Base-by-base conservation (phyloP, 30 jellyfish, hydroid and myxozoan genomes). In the Chironex yamaguchii region DNA sequence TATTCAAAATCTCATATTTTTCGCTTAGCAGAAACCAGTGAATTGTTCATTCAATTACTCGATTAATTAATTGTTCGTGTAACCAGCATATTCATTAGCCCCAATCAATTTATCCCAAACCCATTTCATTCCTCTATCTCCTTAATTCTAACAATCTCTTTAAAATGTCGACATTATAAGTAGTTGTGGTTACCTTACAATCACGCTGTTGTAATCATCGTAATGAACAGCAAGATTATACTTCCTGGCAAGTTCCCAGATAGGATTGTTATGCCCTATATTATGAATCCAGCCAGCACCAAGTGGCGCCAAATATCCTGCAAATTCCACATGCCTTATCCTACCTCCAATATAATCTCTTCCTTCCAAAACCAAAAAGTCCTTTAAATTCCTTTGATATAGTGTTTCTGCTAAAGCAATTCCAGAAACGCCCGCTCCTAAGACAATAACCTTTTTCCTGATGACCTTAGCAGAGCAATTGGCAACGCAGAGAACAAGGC, bases 391-490 rank as follows among this genome's bases (percentile, higher is more conserved):
- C 23, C 71, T 64, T 12, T 26, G n/a, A 54, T 81, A 75, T 9
- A 89, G 73, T 17, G 91, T 64, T 28, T 82, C 93, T 1, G 97
- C 97, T 1, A 89, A 93, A 34, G 67, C 79, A 3, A 89, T 67
- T 21, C 97, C 94, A 2, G 97, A 72, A 2, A 70, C 67, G 2
- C 97, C 97, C 29, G 97, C 97, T 1, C 97, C 97, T 12, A 89
- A 62, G 48, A 89, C 66, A 20, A 89, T 53, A 29, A 89, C 86
- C 73, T 88, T 77, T n/a, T n/a, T n/a, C n/a, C n/a, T n/a, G n/a
- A n/a, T n/a, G n/a, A n/a, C n/a, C n/a, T n/a, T n/a, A n/a, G n/a
- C n/a, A n/a, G n/a, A n/a, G n/a, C n/a, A n/a, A n/a, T n/a, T n/a
- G n/a, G n/a, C n/a, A n/a, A n/a, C n/a, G n/a, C n/a, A n/a, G n/a